Conservation (phyloP, 2,113 vertebrate genomes). For the Chamaea fasciata region DNA sequence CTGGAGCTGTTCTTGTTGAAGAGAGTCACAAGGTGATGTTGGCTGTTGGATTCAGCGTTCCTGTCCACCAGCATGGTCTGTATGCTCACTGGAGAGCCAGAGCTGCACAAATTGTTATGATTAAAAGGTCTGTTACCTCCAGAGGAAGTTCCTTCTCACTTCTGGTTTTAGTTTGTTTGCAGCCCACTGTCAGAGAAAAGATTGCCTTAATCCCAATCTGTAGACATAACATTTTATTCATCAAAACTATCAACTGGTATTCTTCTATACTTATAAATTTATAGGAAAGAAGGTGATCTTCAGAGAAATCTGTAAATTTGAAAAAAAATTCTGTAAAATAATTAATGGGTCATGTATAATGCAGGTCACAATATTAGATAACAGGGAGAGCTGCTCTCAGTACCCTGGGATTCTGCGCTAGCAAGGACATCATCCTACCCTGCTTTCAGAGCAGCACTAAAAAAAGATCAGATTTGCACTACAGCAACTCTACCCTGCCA, state of each 20-base stretch:
- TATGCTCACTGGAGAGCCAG: background rate
- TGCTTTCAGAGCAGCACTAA: background rate
- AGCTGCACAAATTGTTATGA: background rate
- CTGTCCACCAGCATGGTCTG: background rate
- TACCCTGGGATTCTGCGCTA: background rate
- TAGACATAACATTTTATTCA: background rate
- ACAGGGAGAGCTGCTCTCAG: background rate
- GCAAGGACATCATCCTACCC: background rate
- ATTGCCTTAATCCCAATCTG: background rate
- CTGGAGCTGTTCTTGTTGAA: background rate
- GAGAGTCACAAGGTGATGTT: background rate
- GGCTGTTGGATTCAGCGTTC: background rate
- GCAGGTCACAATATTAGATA: background rate
- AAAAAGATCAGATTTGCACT: background rate
- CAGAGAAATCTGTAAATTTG: background rate
- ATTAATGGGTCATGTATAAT: background rate
- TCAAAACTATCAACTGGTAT: background rate
- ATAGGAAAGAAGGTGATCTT: background rate
- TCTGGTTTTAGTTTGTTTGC: background rate
- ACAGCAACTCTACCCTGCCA: background rate
- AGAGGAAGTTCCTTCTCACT: background rate
- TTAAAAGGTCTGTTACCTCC: background rate
- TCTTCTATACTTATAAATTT: background rate
- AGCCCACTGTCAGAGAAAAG: background rate
- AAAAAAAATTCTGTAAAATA: background rate